A percentile compares a stretch with the other conserved stretches of the same genome.
These are phyloP conservation scores for Gopherus flavomarginatus DNA, from an alignment of 2,113 vertebrate genomes.

Conservation along the genomic window DNA sequence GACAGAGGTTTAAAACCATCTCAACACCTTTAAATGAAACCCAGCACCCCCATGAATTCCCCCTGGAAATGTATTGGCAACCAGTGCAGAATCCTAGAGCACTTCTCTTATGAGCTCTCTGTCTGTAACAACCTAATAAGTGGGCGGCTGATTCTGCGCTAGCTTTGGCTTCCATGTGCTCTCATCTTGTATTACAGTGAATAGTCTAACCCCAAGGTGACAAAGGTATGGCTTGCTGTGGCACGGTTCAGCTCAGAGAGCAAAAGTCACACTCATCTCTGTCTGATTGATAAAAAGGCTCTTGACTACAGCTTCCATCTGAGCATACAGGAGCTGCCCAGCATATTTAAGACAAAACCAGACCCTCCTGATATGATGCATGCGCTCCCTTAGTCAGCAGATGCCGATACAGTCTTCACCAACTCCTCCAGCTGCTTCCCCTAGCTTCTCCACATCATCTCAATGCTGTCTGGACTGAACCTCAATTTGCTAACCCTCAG, in stretches of 20 bases:
- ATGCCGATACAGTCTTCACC: background rate
- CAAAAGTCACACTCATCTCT: rapidly evolving
- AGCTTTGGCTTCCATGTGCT: background rate
- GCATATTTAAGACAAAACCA: background rate
- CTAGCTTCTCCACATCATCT: background rate
- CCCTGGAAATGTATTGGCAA: rapidly evolving
- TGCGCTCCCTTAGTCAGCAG: background rate
- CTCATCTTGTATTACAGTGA: rapidly evolving
- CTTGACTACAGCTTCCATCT: background rate
- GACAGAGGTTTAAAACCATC: background rate
- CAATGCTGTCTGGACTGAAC: background rate
- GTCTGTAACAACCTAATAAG: rapidly evolving
- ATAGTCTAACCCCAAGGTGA: background rate
- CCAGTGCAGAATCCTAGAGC: rapidly evolving
- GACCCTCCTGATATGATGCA: background rate
- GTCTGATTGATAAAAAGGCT: background rate
- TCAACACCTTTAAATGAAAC: background rate
- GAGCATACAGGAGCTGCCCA: background rate
- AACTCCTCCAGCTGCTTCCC: rapidly evolving
- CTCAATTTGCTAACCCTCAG: background rate
- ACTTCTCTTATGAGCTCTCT: background rate
- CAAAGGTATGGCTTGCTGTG: rapidly evolving
- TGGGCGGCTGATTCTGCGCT: rapidly evolving
- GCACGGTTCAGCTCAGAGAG: background rate
- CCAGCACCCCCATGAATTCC: rapidly evolving